Base-by-base conservation (phyloP, 2,113 vertebrate species). In the Pristiophorus japonicus region DNA sequence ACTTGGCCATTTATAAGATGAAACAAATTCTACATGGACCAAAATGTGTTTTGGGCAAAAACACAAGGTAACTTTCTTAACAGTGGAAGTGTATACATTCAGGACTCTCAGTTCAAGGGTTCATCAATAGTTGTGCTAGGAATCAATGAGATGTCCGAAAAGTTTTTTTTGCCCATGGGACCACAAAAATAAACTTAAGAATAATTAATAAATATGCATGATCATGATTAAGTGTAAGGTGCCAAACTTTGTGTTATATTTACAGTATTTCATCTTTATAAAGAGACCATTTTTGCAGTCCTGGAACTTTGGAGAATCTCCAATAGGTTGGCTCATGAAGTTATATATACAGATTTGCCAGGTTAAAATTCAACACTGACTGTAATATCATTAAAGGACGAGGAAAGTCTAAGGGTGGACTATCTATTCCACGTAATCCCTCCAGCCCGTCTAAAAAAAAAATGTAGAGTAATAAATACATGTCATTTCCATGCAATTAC, bases 121-220 rank as follows among this genome's bases (percentile, higher is more conserved):
- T 94, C 70, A 94, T 10, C 66, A 34, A 30, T 45, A 45, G 8
- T 30, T n/a, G 30, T 90, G 51, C 24, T 27, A 34, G 55, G 12
- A 90, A 90, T 90, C 30, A 12, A n/a, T n/a, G 51, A 59, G 51
- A 94, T 67, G 63, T 67, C 18, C n/a, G 24, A 66, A 30, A 38
- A 67, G 42, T 10, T 67, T 94, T 0, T 12, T 42, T 94, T 67
- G 4, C 42, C 65, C 24, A 8, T n/a, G 38, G 27, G 66, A 51
- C 14, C 93, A 66, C 4, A 27, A 65, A 94, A 94, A 30, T 10
- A 70, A 94, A 70, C 65, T 27, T 94, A 55, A 55, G 85, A 88
- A 88, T 88, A 88, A 88, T 51, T 66, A 70, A 67, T 94, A 92
- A 70, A 94, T 70, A 70, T 94, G 45, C 93, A 94, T 94, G 66